These are phyloP conservation scores for Ptiloglossa arizonensis DNA, from an alignment of 1,140 invertebrate species.

Conservation along the genomic window DNA sequence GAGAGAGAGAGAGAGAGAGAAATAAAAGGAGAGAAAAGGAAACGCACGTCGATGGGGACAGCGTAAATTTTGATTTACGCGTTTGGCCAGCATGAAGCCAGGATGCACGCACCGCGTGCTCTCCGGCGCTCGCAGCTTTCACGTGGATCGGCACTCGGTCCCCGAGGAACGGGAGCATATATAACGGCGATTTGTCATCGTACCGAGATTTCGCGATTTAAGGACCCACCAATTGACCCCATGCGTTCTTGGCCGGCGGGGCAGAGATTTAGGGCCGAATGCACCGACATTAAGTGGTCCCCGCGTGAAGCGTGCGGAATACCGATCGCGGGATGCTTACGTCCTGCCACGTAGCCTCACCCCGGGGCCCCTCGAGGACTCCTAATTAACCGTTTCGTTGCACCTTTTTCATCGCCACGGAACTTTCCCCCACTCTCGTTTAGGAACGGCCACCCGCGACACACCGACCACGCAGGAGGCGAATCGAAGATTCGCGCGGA, in stretches of 20 bases:
- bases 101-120: conserved; percentile 22
- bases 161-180: conserved; percentile 38
- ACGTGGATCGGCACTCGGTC: neutral
- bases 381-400: conserved; percentile 45
- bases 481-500: neutral
- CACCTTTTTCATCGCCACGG: conserved; percentile 17
- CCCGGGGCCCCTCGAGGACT: neutral
- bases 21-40: neutral
- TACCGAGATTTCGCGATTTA: conserved; percentile 43
- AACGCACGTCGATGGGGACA: conserved; percentile 25
- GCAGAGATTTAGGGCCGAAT: conserved; percentile 32
- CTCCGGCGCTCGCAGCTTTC: neutral
- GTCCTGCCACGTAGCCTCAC: neutral
- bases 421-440: neutral
- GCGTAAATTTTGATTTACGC: conserved; percentile 40
- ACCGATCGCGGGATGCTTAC: conserved; percentile 21
- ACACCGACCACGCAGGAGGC: neutral
- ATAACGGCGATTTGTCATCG: conserved; percentile 50
- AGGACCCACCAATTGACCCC: conserved; percentile 50
- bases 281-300: conserved; percentile 26
- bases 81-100: neutral
- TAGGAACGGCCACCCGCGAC: conserved; percentile 9
- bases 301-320: conserved; percentile 30
- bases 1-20: neutral
- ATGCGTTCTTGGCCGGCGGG: conserved; percentile 8